Evolutionary conservation across 2,797 vertebrate species (phyloP).

Genomic region (Sorex maritimensis): DNA sequence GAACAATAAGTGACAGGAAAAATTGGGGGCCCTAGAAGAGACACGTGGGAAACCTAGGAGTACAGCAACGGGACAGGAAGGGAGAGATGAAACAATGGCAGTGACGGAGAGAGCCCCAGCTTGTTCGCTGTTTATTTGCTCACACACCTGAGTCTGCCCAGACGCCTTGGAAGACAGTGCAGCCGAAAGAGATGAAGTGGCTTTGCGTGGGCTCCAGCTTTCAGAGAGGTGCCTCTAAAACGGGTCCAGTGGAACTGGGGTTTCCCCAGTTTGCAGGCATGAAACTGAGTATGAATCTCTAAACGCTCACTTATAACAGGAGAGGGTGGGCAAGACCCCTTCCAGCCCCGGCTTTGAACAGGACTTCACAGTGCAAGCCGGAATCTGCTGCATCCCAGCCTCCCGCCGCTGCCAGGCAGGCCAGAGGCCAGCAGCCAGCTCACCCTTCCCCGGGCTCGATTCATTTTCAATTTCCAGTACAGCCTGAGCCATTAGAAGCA

Average conservation of each 20-base stretch:
- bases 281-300: not conserved
- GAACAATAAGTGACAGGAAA: not conserved
- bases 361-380: not conserved
- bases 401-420: not conserved
- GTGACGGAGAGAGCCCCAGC: rapidly evolving
- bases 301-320: no score
- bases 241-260: no score
- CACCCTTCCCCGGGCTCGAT: not conserved
- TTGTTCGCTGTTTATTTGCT: not conserved
- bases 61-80: not conserved
- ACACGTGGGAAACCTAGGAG: not conserved
- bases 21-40: not conserved
- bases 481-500: slow-evolving; percentile 55
- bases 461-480: slow-evolving; percentile 55
- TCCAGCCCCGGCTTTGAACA: not conserved
- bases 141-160: not conserved
- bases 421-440: not conserved
- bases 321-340: not conserved
- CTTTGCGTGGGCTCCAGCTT: not conserved
- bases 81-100: not conserved
- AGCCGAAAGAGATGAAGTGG: not conserved
- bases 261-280: not conserved
- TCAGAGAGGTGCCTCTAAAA: not conserved
- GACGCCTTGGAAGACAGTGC: not conserved
- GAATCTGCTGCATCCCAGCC: not conserved